Percentiles rank a stretch among this genome's conserved stretches.
Evolutionary conservation across 1,140 invertebrate genomes (phyloP).

Genomic region (Adelges cooleyi): DNA sequence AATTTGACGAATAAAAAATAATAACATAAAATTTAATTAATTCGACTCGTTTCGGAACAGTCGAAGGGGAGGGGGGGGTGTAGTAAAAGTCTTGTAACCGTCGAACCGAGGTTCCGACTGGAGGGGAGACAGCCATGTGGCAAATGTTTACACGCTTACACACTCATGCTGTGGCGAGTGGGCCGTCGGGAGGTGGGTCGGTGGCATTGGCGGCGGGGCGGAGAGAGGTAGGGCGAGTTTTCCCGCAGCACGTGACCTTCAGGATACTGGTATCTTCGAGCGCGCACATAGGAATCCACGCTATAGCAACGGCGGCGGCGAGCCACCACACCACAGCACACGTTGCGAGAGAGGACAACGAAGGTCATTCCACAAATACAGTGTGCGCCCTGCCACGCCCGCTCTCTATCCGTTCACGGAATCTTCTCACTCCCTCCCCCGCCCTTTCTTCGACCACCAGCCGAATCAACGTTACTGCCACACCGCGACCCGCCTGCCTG

Average conservation of each 20-base stretch:
- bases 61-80: no score
- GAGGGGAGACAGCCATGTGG: slow-evolving; percentile 23
- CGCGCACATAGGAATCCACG: background rate
- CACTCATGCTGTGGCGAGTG: background rate
- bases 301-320: slow-evolving; percentile 1
- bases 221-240: slow-evolving; percentile 9
- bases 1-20: no score
- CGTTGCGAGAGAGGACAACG: slow-evolving; percentile 22
- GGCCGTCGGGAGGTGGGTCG: background rate
- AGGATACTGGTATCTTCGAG: slow-evolving; percentile 1
- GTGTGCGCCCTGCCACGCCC: slow-evolving; percentile 26
- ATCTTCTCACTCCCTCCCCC: background rate
- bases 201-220: background rate
- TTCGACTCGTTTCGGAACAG: no score
- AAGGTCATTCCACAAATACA: slow-evolving; percentile 27
- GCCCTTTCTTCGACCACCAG: background rate
- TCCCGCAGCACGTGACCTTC: slow-evolving; percentile 23
- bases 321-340: background rate
- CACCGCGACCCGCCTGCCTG: no score
- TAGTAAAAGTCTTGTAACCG: no score
- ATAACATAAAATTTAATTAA: background rate
- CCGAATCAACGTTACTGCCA: background rate
- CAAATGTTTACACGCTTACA: slow-evolving; percentile 13
- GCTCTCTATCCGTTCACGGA: slow-evolving; percentile 27
- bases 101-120: background rate